Conservation (phyloP, 53 echinoderm and acorn worm genomes). For the Apostichopus leukothele region DNA sequence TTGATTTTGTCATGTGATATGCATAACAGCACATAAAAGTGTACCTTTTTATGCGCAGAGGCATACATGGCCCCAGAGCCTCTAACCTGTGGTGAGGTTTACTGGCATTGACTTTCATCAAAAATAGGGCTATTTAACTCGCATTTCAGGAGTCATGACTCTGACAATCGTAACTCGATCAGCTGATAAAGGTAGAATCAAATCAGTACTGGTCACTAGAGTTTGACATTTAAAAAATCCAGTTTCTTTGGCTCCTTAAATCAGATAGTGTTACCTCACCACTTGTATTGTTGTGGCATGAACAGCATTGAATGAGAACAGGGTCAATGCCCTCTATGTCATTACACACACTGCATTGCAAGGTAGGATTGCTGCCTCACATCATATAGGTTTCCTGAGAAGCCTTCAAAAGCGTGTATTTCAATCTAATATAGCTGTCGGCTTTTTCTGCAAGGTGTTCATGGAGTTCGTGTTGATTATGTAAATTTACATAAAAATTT, state of each 20-base stretch:
- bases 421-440: slow-evolving; percentile 43
- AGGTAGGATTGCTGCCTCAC: neutral
- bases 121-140: slow-evolving; percentile 27
- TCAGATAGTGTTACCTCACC: slow-evolving; percentile 26
- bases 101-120: slow-evolving; percentile 20
- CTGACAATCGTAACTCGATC: slow-evolving; percentile 13
- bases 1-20: slow-evolving; percentile 29
- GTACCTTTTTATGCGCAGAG: neutral
- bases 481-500: slow-evolving; percentile 40
- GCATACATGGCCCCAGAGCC: slow-evolving; percentile 27
- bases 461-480: slow-evolving; percentile 24
- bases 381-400: neutral
- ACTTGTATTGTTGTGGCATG: neutral
- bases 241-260: slow-evolving; percentile 23
- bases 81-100: slow-evolving; percentile 16
- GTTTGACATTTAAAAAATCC: slow-evolving; percentile 44
- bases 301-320: neutral
- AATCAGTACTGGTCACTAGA: slow-evolving; percentile 37
- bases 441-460: slow-evolving; percentile 18
- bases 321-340: slow-evolving; percentile 50
- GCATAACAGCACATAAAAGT: neutral
- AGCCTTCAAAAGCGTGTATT: slow-evolving; percentile 39
- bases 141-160: slow-evolving; percentile 24
- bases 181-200: slow-evolving; percentile 26
- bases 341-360: neutral